Evolutionary conservation across 2,113 vertebrate genomes (phyloP).

Genomic region (Cervus canadensis): DNA sequence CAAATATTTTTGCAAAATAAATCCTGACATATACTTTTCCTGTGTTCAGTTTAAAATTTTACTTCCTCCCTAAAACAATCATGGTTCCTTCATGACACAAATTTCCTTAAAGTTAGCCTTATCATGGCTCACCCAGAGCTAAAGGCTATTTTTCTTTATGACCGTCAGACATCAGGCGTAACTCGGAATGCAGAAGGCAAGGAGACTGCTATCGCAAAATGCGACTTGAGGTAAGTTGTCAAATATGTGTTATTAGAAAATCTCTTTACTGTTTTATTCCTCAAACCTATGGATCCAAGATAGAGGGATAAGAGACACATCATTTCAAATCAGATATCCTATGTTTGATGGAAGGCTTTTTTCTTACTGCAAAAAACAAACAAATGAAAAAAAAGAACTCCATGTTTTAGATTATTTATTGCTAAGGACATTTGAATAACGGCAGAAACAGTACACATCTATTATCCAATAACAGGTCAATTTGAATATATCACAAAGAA

Average conservation of each 20-base stretch:
- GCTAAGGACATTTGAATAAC: background rate
- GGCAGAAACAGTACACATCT: background rate
- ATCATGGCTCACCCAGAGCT: background rate
- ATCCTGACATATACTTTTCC: background rate
- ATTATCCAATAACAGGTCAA: background rate
- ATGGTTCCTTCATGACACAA: background rate
- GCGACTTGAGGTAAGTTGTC: background rate
- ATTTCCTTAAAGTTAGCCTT: conserved; percentile 20
- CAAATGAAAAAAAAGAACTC: background rate
- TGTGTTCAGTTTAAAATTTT: background rate
- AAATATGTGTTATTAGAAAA: conserved; percentile 19
- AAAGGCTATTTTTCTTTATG: conserved; percentile 30
- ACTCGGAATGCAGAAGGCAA: background rate
- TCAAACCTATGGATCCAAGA: background rate
- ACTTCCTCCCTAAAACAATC: background rate
- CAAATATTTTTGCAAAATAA: background rate
- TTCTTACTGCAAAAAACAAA: background rate
- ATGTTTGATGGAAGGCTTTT: background rate
- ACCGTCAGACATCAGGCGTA: background rate
- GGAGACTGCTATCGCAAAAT: background rate
- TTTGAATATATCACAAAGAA: background rate
- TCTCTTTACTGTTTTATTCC: background rate
- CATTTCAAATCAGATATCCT: background rate
- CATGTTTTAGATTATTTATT: background rate
- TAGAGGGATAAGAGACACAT: background rate